Percentiles rank a stretch among this genome's conserved stretches.
Conservation (phyloP, 2,888 invertebrate species). For the Prosapia bicincta region DNA sequence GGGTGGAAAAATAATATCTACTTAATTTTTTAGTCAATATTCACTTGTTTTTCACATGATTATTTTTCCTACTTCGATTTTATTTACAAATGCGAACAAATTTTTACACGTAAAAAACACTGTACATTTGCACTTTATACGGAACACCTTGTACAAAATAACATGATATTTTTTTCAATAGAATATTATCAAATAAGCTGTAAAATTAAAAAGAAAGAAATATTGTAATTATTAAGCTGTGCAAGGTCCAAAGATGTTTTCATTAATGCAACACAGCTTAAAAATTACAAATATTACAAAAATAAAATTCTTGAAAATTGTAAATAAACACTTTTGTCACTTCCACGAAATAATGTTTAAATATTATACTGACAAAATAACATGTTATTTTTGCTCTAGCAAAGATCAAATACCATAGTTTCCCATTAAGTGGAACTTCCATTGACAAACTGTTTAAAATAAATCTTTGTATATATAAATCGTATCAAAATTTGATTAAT, state of each 20-base stretch:
- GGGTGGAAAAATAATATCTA: constrained; percentile 2
- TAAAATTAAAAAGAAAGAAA: background rate
- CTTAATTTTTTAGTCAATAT: background rate
- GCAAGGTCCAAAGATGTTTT: constrained; percentile 24
- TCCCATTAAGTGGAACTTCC: too few species aligned
- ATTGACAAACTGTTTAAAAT: constrained; percentile 14
- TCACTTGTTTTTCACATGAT: background rate
- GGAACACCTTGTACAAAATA: background rate
- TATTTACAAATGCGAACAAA: background rate
- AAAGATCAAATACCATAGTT: too few species aligned
- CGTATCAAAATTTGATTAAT: constrained; percentile 30
- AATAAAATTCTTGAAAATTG: background rate
- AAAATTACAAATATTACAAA: background rate
- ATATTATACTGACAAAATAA: background rate
- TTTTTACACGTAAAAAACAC: background rate
- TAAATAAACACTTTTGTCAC: background rate
- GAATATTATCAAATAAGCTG: background rate
- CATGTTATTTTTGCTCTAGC: background rate
- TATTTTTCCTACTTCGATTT: background rate
- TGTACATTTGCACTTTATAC: background rate
- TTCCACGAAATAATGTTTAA: background rate
- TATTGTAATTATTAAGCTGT: constrained; percentile 3
- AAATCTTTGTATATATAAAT: constrained; percentile 29
- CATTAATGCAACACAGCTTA: constrained; percentile 5
- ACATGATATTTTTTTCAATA: background rate